Percentiles rank a stretch among this genome's conserved stretches.
Conservation (phyloP, 2,113 vertebrate species). For the Pardalotus punctatus region DNA sequence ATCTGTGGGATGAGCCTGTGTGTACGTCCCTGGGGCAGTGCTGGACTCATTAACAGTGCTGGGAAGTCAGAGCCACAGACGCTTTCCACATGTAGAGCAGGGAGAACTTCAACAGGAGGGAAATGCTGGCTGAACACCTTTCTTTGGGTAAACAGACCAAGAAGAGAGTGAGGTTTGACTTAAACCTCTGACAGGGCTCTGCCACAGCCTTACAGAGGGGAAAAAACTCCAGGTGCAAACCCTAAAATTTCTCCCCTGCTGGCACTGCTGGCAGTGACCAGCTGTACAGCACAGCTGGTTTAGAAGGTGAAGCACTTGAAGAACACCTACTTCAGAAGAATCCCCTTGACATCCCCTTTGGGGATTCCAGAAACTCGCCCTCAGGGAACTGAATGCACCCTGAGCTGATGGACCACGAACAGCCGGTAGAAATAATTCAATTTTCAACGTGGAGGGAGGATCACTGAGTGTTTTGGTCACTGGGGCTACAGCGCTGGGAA, state of each 20-base stretch:
- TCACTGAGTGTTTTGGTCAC: neutral
- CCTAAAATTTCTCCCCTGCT: neutral
- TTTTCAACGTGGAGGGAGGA: neutral
- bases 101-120: neutral
- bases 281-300: neutral
- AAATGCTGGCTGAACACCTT: neutral
- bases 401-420: accelerated
- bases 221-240: neutral
- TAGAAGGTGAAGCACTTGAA: neutral
- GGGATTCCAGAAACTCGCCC: neutral
- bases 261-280: neutral
- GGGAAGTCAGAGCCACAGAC: neutral
- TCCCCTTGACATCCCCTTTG: neutral
- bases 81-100: neutral
- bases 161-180: neutral
- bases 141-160: neutral
- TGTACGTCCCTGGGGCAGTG: neutral
- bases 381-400: neutral
- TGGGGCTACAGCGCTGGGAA: neutral
- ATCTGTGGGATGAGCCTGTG: neutral
- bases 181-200: neutral
- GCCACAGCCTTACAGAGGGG: neutral
- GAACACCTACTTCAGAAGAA: neutral
- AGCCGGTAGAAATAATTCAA: neutral
- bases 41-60: neutral